phyloP scores from a whole-genome alignment of 2,113 vertebrate genomes.

The Percina caprodes region DNA sequence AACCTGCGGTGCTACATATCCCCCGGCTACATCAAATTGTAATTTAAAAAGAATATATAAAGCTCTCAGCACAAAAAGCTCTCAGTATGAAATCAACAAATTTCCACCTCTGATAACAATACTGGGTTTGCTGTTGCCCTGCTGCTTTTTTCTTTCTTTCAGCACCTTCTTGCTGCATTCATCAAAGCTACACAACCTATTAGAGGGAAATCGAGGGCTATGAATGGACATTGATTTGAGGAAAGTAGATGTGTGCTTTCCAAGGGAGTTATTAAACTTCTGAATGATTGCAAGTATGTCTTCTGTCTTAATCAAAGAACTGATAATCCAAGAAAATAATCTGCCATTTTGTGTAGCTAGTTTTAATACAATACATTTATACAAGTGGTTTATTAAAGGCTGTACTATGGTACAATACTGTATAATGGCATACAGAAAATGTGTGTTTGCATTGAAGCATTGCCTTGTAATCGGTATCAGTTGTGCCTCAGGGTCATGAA shows the following conservation, averaged over 20 bases:
- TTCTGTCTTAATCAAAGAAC: neutral
- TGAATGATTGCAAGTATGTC: neutral
- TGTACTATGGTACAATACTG: no score
- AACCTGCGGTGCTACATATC: neutral
- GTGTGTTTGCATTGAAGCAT: neutral
- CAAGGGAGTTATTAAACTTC: neutral
- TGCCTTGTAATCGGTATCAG: neutral
- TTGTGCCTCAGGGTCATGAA: no score
- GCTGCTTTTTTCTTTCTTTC: constrained; percentile 2
- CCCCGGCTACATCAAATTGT: neutral
- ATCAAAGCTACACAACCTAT: constrained; percentile 2
- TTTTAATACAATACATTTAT: neutral
- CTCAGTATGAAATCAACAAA: neutral
- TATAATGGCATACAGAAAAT: neutral
- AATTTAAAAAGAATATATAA: neutral
- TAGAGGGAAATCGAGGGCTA: neutral
- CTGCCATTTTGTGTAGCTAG: neutral
- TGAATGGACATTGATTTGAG: neutral
- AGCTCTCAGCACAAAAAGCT: neutral
- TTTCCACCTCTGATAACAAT: constrained; percentile 6
- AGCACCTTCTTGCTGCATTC: constrained; percentile 16
- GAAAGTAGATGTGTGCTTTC: neutral
- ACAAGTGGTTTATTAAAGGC: neutral
- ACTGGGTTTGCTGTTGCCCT: neutral
- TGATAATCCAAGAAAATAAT: neutral